These are phyloP conservation scores for Tiaroga cobitis DNA, from an alignment of 2,797 vertebrate species.

Conservation along the genomic window DNA sequence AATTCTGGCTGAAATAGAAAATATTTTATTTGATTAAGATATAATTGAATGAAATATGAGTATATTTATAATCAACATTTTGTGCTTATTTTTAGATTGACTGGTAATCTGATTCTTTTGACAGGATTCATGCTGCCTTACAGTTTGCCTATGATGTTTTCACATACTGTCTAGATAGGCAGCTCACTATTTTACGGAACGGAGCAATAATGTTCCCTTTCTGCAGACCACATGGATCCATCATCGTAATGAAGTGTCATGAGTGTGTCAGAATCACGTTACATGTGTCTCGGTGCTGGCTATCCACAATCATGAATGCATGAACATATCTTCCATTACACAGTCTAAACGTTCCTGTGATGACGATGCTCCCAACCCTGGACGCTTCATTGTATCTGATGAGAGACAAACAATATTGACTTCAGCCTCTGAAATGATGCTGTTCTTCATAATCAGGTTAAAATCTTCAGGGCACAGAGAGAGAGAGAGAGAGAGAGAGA, in stretches of 20 bases:
- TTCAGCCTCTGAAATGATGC: constrained; percentile 36
- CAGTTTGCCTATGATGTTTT: neutral
- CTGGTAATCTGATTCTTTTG: neutral
- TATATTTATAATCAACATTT: neutral
- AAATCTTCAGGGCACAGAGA: constrained; percentile 27
- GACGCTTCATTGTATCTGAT: constrained; percentile 13
- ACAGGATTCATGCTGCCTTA: neutral
- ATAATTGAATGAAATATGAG: neutral
- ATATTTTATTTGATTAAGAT: neutral
- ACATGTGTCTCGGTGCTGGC: neutral
- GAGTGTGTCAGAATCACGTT: constrained; percentile 14
- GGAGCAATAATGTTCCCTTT: constrained; percentile 14
- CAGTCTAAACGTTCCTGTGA: neutral
- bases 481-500: constrained; percentile 40
- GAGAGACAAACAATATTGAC: constrained; percentile 17
- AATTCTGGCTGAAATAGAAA: neutral
- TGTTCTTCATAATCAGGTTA: constrained; percentile 54
- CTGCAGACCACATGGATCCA: constrained; percentile 30
- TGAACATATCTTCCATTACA: constrained; percentile 2
- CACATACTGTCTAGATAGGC: neutral
- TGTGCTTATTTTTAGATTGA: neutral
- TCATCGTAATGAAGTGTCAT: constrained; percentile 40
- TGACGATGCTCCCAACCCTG: neutral
- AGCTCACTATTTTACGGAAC: constrained; percentile 9
- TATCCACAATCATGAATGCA: constrained; percentile 7